phyloP scores from a whole-genome alignment of 2,888 invertebrate species.

The Brachyptera putata region DNA sequence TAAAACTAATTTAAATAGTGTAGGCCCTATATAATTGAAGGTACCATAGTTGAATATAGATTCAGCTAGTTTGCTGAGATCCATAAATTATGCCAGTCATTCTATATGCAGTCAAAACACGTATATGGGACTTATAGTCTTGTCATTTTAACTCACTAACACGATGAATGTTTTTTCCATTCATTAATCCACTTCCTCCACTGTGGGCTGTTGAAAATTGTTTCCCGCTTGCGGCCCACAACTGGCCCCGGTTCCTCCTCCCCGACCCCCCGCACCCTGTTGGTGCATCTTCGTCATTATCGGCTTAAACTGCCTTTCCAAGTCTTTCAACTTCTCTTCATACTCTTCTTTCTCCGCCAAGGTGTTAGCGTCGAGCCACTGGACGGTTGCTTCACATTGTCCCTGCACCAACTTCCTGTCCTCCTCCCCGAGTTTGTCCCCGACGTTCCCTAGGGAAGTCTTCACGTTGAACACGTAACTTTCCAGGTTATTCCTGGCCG shows the following conservation, averaged over 20 bases:
- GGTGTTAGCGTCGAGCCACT: constrained; percentile 49
- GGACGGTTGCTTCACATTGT: constrained; percentile 42
- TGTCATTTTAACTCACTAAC: too few relatives aligned
- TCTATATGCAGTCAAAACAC: too few relatives aligned
- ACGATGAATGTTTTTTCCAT: too few relatives aligned
- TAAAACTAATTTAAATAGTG: too few relatives aligned
- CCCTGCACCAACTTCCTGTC: constrained; percentile 44
- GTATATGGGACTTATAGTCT: too few relatives aligned
- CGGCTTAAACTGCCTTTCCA: constrained; percentile 44
- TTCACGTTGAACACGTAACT: constrained; percentile 42
- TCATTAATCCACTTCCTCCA: constrained; percentile 52
- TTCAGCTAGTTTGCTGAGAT: too few relatives aligned
- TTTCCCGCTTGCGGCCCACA: constrained; percentile 24
- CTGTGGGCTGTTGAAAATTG: constrained; percentile 47
- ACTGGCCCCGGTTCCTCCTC: constrained; percentile 28
- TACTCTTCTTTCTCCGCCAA: constrained; percentile 48
- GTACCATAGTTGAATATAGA: too few relatives aligned
- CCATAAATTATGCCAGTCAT: too few relatives aligned
- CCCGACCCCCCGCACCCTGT: constrained; percentile 27
- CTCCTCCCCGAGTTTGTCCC: constrained; percentile 41
- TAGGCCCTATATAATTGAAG: too few relatives aligned
- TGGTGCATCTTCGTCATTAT: constrained; percentile 44
- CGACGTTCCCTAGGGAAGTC: constrained; percentile 42
- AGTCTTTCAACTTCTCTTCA: too few relatives aligned
- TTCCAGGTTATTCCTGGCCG: too few relatives aligned